Base-by-base conservation (phyloP, 2,113 vertebrate species). In the Ardeotis arabs region DNA sequence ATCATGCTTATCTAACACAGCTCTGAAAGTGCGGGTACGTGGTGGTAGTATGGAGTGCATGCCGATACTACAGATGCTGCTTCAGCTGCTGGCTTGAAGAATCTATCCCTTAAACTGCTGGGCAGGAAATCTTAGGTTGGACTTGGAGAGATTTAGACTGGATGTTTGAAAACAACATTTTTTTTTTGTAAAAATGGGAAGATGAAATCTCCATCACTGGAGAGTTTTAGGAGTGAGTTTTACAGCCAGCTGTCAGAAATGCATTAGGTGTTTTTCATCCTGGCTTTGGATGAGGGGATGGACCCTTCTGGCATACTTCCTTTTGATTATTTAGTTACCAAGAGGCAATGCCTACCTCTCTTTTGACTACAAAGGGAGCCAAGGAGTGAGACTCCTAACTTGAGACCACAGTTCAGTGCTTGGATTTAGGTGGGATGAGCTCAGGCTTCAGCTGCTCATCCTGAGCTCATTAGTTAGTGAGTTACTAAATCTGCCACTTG, bases 1-100 rank as follows among this genome's bases (percentile, higher is more conserved):
- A 0, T 11, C 5, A 1, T 60, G 28, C 49, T 56, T 39, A 19
- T 29, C 39, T 55, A n/a, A 16, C 0, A 0, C 10, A 10, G 28
- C n/a, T 53, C 58, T 86, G 69, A 76, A 76, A 76, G 28, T 50
- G 18, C 1, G 1, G 31, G 24, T 69, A 28, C 8, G 10, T 35
- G 44, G 49, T 75, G 35, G 28, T 31, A 63, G 49, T 22, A 39
- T 14, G 10, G 21, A 5, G 22, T 49, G 6, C 1, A 0, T 45
- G 27, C 17, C 70, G 49, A 41, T 53, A 59, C 20, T 25, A 28
- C 19, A 82, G 35, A 28, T 4, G 7, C 20, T 37, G 33, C 56
- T 50, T 87, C 6, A 3, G 35, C 27, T 45, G 37, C 56, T 52
- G 35, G 21, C 16, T 41, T 70, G 35, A 39, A 55, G 24, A 70